phyloP scores from a whole-genome alignment of 2,113 vertebrate genomes.

The Gila orcuttii region DNA sequence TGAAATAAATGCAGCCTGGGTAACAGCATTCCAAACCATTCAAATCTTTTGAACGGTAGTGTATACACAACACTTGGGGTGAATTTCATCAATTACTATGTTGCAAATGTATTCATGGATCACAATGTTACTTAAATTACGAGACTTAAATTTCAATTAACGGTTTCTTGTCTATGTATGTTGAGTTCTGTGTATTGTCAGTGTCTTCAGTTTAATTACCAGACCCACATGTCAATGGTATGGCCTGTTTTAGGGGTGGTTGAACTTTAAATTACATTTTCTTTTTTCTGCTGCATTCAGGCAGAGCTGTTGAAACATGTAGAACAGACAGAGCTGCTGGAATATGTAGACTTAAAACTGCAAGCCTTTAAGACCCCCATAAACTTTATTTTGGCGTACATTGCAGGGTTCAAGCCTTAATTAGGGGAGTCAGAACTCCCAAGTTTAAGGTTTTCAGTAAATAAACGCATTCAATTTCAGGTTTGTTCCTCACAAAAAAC shows the following conservation, averaged over 20 bases:
- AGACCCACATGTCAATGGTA: neutral
- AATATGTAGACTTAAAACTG: neutral
- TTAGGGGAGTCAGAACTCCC: neutral
- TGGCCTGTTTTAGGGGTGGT: neutral
- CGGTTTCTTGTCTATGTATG: too few relatives aligned
- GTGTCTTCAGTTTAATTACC: neutral
- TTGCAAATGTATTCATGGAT: too few relatives aligned
- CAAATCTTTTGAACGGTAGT: too few relatives aligned
- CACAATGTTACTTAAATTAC: too few relatives aligned
- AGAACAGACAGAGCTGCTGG: neutral
- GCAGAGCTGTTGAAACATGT: neutral
- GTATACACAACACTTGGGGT: too few relatives aligned
- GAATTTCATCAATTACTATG: too few relatives aligned
- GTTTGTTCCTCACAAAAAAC: neutral
- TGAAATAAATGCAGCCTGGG: too few relatives aligned
- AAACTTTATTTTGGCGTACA: neutral
- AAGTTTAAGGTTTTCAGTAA: neutral
- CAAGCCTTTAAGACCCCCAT: neutral
- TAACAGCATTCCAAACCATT: too few relatives aligned
- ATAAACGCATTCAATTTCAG: neutral
- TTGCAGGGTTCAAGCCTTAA: neutral
- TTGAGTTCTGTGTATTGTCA: neutral
- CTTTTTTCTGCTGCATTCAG: neutral
- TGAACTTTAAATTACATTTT: neutral
- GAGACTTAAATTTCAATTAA: too few relatives aligned